These are phyloP conservation scores for Eristalis pertinax DNA, from an alignment of 2,888 invertebrate species.

Conservation along the genomic window DNA sequence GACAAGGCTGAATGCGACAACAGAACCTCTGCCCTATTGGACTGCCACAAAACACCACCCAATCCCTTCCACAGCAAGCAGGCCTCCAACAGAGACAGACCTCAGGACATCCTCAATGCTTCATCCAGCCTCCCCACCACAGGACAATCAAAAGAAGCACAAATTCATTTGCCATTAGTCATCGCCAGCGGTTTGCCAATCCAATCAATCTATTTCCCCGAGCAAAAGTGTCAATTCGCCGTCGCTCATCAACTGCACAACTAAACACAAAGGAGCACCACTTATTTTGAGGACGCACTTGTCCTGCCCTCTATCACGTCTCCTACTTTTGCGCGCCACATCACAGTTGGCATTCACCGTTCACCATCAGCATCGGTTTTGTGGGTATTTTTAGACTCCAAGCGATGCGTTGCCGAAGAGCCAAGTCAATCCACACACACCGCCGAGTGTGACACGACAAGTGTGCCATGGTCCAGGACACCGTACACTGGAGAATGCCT, in stretches of 20 bases:
- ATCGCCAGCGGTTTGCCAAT: background rate
- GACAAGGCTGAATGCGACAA: too few relatives aligned
- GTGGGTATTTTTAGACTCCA: conserved; percentile 58
- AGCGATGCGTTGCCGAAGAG: conserved; percentile 56
- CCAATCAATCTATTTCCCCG: conserved; percentile 22
- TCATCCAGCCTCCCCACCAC: too few relatives aligned
- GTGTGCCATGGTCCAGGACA: conserved; percentile 49
- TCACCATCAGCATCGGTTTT: background rate
- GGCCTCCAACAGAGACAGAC: too few relatives aligned
- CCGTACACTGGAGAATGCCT: background rate
- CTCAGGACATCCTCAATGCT: too few relatives aligned
- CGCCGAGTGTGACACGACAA: conserved; percentile 55
- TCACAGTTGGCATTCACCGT: conserved; percentile 6
- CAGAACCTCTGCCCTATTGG: too few relatives aligned
- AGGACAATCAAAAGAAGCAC: background rate
- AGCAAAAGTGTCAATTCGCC: conserved; percentile 30
- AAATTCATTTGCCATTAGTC: conserved; percentile 4
- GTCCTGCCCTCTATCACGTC: background rate
- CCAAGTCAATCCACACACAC: conserved; percentile 34
- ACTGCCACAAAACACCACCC: too few relatives aligned
- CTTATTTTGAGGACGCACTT: conserved; percentile 35
- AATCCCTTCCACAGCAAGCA: too few relatives aligned
- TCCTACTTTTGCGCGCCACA: conserved; percentile 1
- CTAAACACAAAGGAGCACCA: conserved; percentile 47
- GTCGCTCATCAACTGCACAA: conserved; percentile 15